Base-by-base conservation (phyloP, 2,797 vertebrate species). In the Salmo trutta region DNA sequence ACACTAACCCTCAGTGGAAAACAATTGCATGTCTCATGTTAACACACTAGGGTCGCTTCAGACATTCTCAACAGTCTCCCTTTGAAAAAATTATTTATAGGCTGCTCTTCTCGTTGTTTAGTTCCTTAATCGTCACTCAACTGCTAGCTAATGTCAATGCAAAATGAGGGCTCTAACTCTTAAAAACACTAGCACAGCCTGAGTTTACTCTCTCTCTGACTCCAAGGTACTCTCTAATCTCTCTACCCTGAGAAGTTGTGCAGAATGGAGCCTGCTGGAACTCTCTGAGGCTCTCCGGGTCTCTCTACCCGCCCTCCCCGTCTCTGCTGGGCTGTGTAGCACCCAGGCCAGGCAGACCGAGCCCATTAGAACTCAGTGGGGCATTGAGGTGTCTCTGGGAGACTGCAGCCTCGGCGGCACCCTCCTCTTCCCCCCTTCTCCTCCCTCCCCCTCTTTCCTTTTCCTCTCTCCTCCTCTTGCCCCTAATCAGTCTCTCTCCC, bases 1-100 rank as follows among this genome's bases (percentile, higher is more conserved):
- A 78, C 78, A 81, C 78, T 24, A 79, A 65, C 16, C 33, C 73
- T 71, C 71, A 78, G 59, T 62, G 21, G 3, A 12, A 62, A 62
- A 62, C 21, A 62, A 21, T 10, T 2, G 24, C 59, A 10, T 17
- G 67, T 27, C 8, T n/a, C 31, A 67, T 66, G 14, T 15, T 27
- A 14, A 3, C 33, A 69, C 76, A 74, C 36, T 24, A 41, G 71
- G 72, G 41, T 2, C 52, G 54, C 21, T 71, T 14, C 2, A 36
- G 4, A 24, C 29, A 21, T 21, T 59, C 56, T 21, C 56, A 21
- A 21, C 15, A 1, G 72, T 56, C 17, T 66, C 76, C 79, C 62
- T 8, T 10, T 62, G 7, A 3, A 59, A 59, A 19, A 47, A 47
- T 47, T 0, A 47, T 47, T 47, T 47, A 47, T 47, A 47, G 41